Conservation (phyloP, 2,797 vertebrate genomes). For the Coreius guichenoti region DNA sequence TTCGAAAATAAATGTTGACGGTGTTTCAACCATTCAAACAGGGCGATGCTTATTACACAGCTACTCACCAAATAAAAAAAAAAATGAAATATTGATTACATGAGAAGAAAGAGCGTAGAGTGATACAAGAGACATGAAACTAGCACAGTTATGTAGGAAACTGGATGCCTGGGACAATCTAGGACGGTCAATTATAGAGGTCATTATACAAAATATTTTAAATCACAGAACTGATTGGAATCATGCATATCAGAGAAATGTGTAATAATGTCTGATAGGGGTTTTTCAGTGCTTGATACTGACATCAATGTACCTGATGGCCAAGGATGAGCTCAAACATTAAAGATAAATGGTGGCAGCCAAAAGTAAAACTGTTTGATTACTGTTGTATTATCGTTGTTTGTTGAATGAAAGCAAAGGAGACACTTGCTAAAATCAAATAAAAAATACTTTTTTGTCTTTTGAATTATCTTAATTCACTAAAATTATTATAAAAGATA, state of each 20-base stretch:
- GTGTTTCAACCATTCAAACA: background rate
- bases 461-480: background rate
- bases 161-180: conserved; percentile 17
- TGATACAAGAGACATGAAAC: background rate
- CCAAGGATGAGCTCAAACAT: background rate
- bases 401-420: background rate
- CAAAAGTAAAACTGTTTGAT: background rate
- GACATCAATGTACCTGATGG: background rate
- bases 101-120: conserved; percentile 1
- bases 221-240: background rate
- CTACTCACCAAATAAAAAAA: background rate
- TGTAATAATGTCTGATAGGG: background rate
- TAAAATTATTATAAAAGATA: background rate
- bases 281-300: background rate
- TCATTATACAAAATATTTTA: background rate
- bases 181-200: conserved; percentile 11
- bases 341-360: background rate
- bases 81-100: background rate
- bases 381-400: background rate
- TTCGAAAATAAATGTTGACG: background rate
- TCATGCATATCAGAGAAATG: background rate
- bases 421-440: background rate
- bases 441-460: no score
- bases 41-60: background rate
- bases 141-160: conserved; percentile 42